Percentiles rank a stretch among this genome's conserved stretches.
These are phyloP conservation scores for Diorhabda carinulata DNA, from an alignment of 1,140 invertebrate genomes.

Conservation along the genomic window DNA sequence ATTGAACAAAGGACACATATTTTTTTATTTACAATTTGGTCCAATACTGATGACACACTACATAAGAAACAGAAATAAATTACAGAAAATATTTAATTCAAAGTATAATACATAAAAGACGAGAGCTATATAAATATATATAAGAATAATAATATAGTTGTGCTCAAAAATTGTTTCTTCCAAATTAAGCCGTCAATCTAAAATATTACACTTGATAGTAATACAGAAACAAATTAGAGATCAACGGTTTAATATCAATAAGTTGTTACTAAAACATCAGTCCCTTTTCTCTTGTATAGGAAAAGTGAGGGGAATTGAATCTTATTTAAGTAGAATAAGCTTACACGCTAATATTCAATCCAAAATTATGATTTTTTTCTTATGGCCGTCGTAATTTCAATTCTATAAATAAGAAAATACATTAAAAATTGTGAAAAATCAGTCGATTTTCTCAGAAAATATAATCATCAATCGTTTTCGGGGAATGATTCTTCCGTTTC, in stretches of 20 bases:
- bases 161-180: too few relatives aligned
- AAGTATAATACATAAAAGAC: too few relatives aligned
- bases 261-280: neutral
- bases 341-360: neutral
- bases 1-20: too few relatives aligned
- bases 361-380: neutral
- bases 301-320: neutral
- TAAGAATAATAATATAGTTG: too few relatives aligned
- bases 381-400: neutral
- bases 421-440: conserved; percentile 30
- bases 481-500: neutral
- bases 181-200: too few relatives aligned
- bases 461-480: neutral
- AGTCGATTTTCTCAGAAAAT: conserved; percentile 27
- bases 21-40: too few relatives aligned
- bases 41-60: too few relatives aligned
- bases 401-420: conserved; percentile 12
- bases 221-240: too few relatives aligned
- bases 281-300: neutral
- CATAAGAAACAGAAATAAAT: too few relatives aligned
- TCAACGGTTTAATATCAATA: neutral
- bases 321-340: neutral
- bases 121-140: too few relatives aligned
- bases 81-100: too few relatives aligned
- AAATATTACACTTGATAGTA: too few relatives aligned